Evolutionary conservation across 2,888 invertebrate species (phyloP).

Genomic region (Cheilosia grossa): DNA sequence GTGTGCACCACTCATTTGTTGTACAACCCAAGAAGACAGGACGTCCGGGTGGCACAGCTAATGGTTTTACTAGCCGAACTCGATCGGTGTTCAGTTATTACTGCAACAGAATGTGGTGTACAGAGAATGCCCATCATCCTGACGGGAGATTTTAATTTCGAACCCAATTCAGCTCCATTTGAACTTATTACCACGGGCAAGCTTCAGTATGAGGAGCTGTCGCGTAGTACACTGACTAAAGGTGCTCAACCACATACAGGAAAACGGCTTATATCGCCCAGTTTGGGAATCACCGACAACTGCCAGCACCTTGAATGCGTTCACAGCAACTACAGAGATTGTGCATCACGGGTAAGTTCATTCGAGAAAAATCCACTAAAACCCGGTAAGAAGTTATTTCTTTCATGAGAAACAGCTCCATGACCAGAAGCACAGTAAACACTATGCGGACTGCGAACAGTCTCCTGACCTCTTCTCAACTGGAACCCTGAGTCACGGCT

Average conservation of each 20-base stretch:
- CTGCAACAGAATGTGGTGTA: constrained; percentile 67
- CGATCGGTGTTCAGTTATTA: constrained; percentile 88
- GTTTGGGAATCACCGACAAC: constrained; percentile 85
- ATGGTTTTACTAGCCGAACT: constrained; percentile 93
- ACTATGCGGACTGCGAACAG: too few relatives aligned
- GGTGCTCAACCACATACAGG: constrained; percentile 9
- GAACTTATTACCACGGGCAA: constrained; percentile 87
- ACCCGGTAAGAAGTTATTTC: background rate
- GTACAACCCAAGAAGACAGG: constrained; percentile 94
- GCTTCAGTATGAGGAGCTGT: constrained; percentile 83
- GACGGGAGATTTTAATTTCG: constrained; percentile 96
- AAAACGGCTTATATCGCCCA: constrained; percentile 77
- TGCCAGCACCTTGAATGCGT: constrained; percentile 85
- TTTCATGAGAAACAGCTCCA: constrained; percentile 35
- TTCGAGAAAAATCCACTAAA: background rate
- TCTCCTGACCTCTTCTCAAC: constrained; percentile 78
- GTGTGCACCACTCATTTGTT: constrained; percentile 97
- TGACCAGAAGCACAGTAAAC: background rate
- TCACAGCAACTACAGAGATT: constrained; percentile 77
- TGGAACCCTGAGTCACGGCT: constrained; percentile 86
- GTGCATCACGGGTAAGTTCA: constrained; percentile 69
- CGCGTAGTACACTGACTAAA: constrained; percentile 76
- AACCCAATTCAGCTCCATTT: constrained; percentile 88
- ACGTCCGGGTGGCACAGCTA: constrained; percentile 94
- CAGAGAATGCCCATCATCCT: constrained; percentile 89